These are phyloP conservation scores for Pseudomyrmex cubaensis DNA, from an alignment of 1,140 invertebrate species.

Conservation along the genomic window DNA sequence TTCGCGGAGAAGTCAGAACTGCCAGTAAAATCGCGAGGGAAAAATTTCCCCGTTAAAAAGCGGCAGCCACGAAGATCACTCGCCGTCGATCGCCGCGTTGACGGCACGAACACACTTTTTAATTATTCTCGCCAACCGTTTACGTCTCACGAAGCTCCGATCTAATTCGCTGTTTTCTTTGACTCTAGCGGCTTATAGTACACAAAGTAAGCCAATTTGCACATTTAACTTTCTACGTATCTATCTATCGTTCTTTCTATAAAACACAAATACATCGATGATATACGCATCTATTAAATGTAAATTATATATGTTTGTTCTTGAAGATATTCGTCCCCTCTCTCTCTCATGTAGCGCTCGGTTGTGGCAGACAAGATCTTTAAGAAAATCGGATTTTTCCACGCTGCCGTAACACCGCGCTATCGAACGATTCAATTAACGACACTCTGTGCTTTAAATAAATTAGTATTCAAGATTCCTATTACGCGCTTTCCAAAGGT, in stretches of 20 bases:
- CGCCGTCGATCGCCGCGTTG: conserved; percentile 34
- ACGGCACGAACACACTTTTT: conserved; percentile 48
- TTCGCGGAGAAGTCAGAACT: conserved; percentile 62
- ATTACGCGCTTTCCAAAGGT: neutral
- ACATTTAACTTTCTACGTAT: neutral
- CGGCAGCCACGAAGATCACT: conserved; percentile 58
- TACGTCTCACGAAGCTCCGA: conserved; percentile 8
- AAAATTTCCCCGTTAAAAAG: conserved; percentile 70
- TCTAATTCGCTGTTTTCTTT: neutral
- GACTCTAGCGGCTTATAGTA: neutral
- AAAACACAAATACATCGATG: neutral
- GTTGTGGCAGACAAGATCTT: too few species aligned
- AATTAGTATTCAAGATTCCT: conserved; percentile 52
- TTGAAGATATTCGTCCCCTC: too few species aligned
- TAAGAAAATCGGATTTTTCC: conserved; percentile 18
- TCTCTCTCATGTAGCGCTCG: too few species aligned
- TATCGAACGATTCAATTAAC: conserved; percentile 51
- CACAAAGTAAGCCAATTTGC: neutral
- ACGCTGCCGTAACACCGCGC: neutral
- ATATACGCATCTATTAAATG: neutral
- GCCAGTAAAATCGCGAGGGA: conserved; percentile 67
- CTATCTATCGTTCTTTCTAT: too few species aligned
- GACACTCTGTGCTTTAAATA: conserved; percentile 43
- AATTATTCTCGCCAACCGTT: conserved; percentile 31
- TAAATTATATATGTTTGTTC: too few species aligned